These are phyloP conservation scores for Hydrozoanthus tunicans DNA, from an alignment of 64 coral and sea anemone species.

Conservation along the genomic window DNA sequence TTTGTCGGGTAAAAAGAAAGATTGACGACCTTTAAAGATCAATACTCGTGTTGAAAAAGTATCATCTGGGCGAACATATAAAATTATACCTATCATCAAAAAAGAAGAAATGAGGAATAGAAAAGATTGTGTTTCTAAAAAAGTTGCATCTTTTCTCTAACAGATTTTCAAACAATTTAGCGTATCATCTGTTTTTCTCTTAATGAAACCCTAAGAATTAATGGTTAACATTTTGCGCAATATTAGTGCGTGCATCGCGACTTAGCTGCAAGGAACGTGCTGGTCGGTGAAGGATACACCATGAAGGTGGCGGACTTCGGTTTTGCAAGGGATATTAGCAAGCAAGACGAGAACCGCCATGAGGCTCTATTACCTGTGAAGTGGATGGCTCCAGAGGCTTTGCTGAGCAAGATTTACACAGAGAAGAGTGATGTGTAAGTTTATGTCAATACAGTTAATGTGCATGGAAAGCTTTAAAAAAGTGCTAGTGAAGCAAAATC, in stretches of 20 bases:
- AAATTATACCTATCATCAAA: no score
- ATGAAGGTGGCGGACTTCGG: conserved; percentile 88
- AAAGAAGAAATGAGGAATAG: no score
- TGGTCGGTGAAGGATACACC: conserved; percentile 65
- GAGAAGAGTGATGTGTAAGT: conserved; percentile 86
- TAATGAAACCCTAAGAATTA: neutral
- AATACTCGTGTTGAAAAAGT: no score
- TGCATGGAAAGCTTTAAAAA: no score
- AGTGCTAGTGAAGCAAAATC: no score
- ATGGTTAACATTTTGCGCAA: neutral
- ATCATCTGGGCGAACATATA: no score
- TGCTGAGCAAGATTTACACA: conserved; percentile 72
- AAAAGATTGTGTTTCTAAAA: no score
- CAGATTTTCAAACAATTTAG: no score
- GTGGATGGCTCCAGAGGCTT: conserved; percentile 82
- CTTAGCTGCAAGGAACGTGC: conserved; percentile 70
- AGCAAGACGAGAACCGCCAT: conserved; percentile 65
- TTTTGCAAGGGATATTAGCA: conserved; percentile 72
- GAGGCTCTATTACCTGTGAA: conserved; percentile 71
- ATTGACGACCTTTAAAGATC: no score
- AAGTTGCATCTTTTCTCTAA: no score
- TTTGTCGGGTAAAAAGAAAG: no score
- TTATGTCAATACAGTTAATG: neutral
- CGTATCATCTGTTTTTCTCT: neutral
- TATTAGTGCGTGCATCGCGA: conserved; percentile 77